Base-by-base conservation (phyloP, 2,888 invertebrate genomes). In the Syrphus vitripennis region DNA sequence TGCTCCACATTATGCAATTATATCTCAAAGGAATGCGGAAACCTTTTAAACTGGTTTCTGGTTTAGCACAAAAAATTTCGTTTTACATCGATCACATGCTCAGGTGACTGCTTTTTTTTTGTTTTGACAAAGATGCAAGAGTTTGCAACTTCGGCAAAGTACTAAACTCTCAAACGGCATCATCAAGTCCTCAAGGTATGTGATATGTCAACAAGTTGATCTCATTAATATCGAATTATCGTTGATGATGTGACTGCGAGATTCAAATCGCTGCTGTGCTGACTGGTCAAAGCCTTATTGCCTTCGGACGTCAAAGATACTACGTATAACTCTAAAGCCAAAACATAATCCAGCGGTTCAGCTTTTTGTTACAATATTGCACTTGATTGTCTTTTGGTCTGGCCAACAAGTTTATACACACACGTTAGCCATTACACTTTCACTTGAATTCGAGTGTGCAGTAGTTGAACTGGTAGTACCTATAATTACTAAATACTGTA, bases 191-290 rank as follows among this genome's bases (percentile, higher is more conserved):
- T 7, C 12, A 34, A 65, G 19, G n/a, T n/a, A n/a, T n/a, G n/a
- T n/a, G n/a, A n/a, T n/a, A 29, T 48, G 48, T 67, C 67, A 50
- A 37, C 34, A 50, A 67, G 19, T 45, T 45, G 3, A 24, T 45
- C 65, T 45, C 65, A 65, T 65, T 65, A 65, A 65, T 45, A 45
- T 65, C 29, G 31, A 29, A 65, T 65, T 65, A 65, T 67, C 21
- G n/a, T 31, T 42, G 65, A 45, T 34, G 34, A 67, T 24, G 50
- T 34, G 67, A 67, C 4, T 31, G 48, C 19, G 48, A n/a, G n/a
- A 65, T 48, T 48, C 16, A 48, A 48, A 48, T 21, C 21, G 14
- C 26, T 61, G 5, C 4, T 19, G 4, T 1, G 4, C 19, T 19
- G 45, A 16, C 9, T 34, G 65, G 67, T 24, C 67, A 34, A 67